phyloP scores from a whole-genome alignment of 2,888 invertebrate species.

The Leucophora obtusa region DNA sequence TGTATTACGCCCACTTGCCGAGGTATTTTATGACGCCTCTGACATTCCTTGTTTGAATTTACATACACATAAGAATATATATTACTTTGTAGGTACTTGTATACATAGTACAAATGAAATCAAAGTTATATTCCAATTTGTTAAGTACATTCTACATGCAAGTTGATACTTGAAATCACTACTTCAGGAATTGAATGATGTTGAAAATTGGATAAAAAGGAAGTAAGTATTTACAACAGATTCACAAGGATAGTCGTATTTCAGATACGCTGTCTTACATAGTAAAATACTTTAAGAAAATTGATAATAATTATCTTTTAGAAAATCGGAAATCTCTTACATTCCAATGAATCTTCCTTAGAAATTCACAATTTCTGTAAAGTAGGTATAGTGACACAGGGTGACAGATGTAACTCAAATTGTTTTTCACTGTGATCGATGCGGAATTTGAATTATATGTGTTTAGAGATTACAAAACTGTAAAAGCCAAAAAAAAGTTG shows the following conservation, averaged over 20 bases:
- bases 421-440: too few species aligned
- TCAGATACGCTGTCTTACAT: not conserved
- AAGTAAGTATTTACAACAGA: not conserved
- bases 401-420: too few species aligned
- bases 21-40: not conserved
- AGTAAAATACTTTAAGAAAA: not conserved
- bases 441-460: too few species aligned
- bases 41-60: not conserved
- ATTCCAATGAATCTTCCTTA: too few species aligned
- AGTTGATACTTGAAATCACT: slow-evolving; percentile 47
- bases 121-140: slow-evolving; percentile 60
- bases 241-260: not conserved
- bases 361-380: too few species aligned
- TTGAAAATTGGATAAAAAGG: slow-evolving; percentile 28
- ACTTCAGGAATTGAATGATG: slow-evolving; percentile 32
- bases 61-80: not conserved
- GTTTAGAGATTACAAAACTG: too few species aligned
- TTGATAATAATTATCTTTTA: too few species aligned
- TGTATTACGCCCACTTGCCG: too few species aligned
- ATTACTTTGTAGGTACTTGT: slow-evolving; percentile 11
- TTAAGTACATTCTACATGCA: slow-evolving; percentile 35
- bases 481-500: too few species aligned
- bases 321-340: too few species aligned
- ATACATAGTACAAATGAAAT: slow-evolving; percentile 41
- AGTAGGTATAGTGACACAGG: too few species aligned